These are phyloP conservation scores for Chlorodrepanis virens DNA, from an alignment of 2,113 vertebrate species.

Conservation along the genomic window DNA sequence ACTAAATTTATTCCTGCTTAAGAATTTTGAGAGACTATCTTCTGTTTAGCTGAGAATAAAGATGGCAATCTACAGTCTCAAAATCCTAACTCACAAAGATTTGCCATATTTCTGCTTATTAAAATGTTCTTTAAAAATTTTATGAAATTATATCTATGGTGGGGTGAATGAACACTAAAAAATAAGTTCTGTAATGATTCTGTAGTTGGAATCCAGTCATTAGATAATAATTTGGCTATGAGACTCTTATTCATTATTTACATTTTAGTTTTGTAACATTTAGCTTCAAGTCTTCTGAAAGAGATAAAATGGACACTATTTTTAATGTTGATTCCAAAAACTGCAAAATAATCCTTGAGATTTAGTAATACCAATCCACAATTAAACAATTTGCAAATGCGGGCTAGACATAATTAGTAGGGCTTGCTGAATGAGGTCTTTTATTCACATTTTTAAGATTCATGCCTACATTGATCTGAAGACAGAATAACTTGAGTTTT, in stretches of 20 bases:
- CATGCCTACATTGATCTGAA: background rate
- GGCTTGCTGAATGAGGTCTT: background rate
- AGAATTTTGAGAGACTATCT: background rate
- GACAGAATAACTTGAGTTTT: background rate
- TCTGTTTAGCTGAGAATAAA: background rate
- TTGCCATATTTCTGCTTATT: background rate
- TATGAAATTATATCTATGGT: background rate
- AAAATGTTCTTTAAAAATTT: background rate
- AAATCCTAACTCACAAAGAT: background rate
- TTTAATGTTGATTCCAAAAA: background rate
- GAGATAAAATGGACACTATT: background rate
- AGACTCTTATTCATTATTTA: background rate
- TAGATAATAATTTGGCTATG: background rate
- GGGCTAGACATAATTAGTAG: background rate
- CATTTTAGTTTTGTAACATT: background rate
- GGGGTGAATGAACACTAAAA: background rate
- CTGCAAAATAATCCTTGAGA: background rate
- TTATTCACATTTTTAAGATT: background rate
- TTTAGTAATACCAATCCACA: background rate
- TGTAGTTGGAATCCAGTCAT: background rate
- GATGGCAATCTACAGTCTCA: background rate
- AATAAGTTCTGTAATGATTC: background rate
- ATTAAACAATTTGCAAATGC: background rate
- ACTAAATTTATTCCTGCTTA: background rate
- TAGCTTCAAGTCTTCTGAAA: background rate